phyloP scores from a whole-genome alignment of 2,113 vertebrate genomes.

The Rattus rattus region DNA sequence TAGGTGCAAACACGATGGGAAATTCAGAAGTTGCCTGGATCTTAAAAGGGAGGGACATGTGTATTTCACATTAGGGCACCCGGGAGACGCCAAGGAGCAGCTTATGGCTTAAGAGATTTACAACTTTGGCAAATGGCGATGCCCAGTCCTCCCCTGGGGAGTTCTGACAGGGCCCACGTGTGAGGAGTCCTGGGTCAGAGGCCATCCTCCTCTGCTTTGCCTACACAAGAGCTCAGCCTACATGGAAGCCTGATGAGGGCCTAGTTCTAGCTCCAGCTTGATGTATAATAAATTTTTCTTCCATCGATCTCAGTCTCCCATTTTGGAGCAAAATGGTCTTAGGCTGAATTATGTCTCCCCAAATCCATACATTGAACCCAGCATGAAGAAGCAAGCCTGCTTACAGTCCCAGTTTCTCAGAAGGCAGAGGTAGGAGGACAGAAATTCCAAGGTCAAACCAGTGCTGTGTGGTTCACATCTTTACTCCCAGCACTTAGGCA shows the following conservation, averaged over 20 bases:
- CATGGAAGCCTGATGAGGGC: background rate
- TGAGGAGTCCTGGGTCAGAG: slow-evolving; percentile 5
- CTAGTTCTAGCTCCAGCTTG: background rate
- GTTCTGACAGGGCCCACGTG: background rate
- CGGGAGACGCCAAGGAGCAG: slow-evolving; percentile 70
- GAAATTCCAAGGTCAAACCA: background rate
- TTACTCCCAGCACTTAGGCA: background rate
- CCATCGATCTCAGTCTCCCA: background rate
- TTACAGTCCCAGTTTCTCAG: background rate
- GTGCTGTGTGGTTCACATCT: background rate
- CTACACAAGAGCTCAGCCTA: background rate
- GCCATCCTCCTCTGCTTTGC: background rate
- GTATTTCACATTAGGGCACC: slow-evolving; percentile 82
- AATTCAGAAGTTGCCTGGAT: slow-evolving; percentile 68
- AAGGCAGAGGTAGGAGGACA: background rate
- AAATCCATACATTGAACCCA: background rate
- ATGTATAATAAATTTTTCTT: background rate
- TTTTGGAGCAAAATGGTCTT: background rate
- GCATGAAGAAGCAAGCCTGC: background rate
- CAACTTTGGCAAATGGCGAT: slow-evolving; percentile 43
- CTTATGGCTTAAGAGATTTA: slow-evolving; percentile 66
- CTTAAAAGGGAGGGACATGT: slow-evolving; percentile 85
- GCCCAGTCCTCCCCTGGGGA: slow-evolving; percentile 19
- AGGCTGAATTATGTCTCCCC: background rate
- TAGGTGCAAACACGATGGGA: slow-evolving; percentile 87